These are phyloP conservation scores for Rhinopomastus cyanomelas DNA, from an alignment of 2,113 vertebrate genomes.

Conservation along the genomic window DNA sequence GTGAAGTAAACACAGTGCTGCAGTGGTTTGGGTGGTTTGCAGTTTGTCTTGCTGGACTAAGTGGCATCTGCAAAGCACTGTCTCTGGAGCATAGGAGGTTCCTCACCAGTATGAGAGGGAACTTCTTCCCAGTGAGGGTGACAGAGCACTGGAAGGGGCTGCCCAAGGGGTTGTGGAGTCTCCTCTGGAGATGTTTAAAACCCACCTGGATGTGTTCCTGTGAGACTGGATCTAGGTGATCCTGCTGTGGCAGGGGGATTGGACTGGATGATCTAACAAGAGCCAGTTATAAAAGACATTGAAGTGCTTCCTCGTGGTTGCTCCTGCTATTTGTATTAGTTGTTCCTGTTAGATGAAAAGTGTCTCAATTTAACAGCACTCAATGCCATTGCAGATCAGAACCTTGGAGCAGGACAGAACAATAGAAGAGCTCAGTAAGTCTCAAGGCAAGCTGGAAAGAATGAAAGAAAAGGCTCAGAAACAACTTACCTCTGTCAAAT, in stretches of 20 bases:
- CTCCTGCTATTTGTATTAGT: background rate
- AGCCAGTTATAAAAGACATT: background rate
- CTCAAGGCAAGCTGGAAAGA: conserved; percentile 78
- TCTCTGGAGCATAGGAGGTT: no score
- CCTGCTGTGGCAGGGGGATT: no score
- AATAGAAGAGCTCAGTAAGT: conserved; percentile 83
- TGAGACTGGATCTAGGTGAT: no score
- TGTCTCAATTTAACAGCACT: background rate
- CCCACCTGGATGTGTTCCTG: no score
- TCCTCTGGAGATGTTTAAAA: no score
- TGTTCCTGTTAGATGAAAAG: background rate
- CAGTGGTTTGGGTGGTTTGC: background rate
- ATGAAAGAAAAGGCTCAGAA: conserved; percentile 81
- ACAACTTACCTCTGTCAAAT: conserved; percentile 73
- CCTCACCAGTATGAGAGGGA: no score
- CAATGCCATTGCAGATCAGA: conserved; percentile 78
- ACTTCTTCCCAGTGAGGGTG: no score
- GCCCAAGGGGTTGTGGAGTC: no score
- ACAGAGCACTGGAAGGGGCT: no score
- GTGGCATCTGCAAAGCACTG: background rate
- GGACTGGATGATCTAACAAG: no score
- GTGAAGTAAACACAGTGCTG: background rate
- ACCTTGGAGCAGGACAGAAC: conserved; percentile 83
- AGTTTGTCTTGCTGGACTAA: background rate
- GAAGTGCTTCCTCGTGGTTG: background rate